Conservation (phyloP, 2,888 invertebrate species). For the Nephrotoma guestfalica region DNA sequence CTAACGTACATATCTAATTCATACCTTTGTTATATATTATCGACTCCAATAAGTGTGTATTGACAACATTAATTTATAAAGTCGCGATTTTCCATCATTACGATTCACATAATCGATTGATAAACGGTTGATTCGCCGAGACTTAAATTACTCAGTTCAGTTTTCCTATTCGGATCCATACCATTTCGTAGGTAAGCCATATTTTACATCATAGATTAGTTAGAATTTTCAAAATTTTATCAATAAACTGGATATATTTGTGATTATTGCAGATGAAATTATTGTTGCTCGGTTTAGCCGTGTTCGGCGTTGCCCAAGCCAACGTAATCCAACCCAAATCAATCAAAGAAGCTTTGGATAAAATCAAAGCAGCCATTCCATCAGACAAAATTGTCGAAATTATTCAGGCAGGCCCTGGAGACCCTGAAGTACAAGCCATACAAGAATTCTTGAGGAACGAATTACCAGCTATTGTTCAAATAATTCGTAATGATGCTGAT, state of each 20-base stretch:
- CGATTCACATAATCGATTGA: too few species aligned
- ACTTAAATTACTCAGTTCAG: background rate
- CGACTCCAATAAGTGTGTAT: too few species aligned
- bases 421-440: background rate
- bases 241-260: too few species aligned
- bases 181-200: background rate
- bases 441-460: background rate
- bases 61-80: too few species aligned
- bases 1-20: too few species aligned
- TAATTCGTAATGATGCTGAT: background rate
- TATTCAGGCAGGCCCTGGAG: background rate
- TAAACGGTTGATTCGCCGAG: too few species aligned
- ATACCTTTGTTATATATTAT: too few species aligned
- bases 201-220: too few species aligned
- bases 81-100: too few species aligned
- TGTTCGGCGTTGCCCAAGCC: background rate
- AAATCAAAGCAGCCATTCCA: background rate
- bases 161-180: background rate
- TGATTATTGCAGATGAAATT: slow-evolving; percentile 4
- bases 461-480: background rate
- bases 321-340: background rate
- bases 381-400: background rate
- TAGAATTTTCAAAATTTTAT: too few species aligned
- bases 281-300: background rate
- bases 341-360: background rate